Evolutionary conservation across 2,797 vertebrate genomes (phyloP).

Genomic region (Pristis pectinata): DNA sequence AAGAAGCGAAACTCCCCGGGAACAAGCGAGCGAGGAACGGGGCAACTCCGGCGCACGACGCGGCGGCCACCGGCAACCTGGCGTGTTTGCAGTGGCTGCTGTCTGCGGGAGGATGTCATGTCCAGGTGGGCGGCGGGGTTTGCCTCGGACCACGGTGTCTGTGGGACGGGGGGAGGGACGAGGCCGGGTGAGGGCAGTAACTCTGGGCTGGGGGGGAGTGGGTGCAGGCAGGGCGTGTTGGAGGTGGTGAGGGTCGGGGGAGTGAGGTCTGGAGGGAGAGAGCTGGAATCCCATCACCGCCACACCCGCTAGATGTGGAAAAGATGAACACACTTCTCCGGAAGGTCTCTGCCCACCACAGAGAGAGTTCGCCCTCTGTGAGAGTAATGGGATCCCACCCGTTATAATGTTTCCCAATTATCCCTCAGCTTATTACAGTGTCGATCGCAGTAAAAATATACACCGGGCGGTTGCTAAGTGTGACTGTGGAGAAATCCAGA

Average conservation of each 20-base stretch:
- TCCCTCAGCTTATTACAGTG: background rate
- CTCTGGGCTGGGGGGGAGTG: no score
- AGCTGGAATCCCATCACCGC: background rate
- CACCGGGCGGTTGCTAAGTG: background rate
- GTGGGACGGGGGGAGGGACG: background rate
- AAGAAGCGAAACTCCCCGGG: constrained; percentile 68
- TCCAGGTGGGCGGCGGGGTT: constrained; percentile 62
- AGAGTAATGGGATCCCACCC: background rate
- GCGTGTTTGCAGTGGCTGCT: constrained; percentile 87
- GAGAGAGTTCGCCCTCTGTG: background rate
- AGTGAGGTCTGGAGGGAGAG: no score
- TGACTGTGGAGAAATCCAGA: background rate
- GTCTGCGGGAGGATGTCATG: constrained; percentile 71
- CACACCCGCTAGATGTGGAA: background rate
- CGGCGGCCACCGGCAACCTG: constrained; percentile 88
- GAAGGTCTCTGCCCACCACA: background rate
- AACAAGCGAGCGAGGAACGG: constrained; percentile 74
- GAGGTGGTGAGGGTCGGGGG: background rate
- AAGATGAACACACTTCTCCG: no score
- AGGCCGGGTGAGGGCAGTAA: background rate
- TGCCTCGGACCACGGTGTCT: constrained; percentile 42
- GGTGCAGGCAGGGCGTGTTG: background rate
- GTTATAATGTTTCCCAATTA: background rate
- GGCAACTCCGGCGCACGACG: constrained; percentile 85
- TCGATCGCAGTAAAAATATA: background rate